Percentiles rank a stretch among this genome's conserved stretches.
Conservation (phyloP, 2,888 invertebrate genomes). For the Tetheella fluctuosa region DNA sequence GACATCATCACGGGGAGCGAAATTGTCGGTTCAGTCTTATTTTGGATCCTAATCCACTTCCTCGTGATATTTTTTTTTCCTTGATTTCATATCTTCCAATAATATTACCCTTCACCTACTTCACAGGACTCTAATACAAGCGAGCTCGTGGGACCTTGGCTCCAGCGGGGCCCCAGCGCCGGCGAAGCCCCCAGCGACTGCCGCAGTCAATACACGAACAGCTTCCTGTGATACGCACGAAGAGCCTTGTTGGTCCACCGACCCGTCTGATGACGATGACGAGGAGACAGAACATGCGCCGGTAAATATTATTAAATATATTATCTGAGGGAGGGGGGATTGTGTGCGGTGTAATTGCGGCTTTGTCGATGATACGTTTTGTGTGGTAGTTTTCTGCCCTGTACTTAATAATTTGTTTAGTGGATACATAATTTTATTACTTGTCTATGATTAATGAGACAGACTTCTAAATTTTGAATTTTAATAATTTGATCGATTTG, state of each 20-base stretch:
- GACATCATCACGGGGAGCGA: no score
- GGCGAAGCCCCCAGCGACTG: slow-evolving; percentile 47
- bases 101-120: slow-evolving; percentile 3
- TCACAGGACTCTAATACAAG: slow-evolving; percentile 88
- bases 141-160: slow-evolving; percentile 88
- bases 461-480: no score
- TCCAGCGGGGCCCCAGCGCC: slow-evolving; percentile 72
- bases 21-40: no score
- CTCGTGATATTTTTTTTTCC: not conserved
- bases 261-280: slow-evolving; percentile 95
- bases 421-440: no score
- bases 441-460: no score
- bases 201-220: slow-evolving; percentile 48
- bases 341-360: not conserved
- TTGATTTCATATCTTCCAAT: not conserved
- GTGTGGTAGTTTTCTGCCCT: no score
- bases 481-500: not conserved
- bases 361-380: not conserved
- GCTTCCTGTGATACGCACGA: slow-evolving; percentile 84
- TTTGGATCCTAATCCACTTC: not conserved
- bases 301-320: slow-evolving; percentile 49
- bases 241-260: slow-evolving; percentile 94
- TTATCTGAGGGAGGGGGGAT: not conserved
- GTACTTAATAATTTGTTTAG: no score
- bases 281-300: slow-evolving; percentile 89